Evolutionary conservation across 2,888 invertebrate species (phyloP).

Genomic region (Tenthredo livida): DNA sequence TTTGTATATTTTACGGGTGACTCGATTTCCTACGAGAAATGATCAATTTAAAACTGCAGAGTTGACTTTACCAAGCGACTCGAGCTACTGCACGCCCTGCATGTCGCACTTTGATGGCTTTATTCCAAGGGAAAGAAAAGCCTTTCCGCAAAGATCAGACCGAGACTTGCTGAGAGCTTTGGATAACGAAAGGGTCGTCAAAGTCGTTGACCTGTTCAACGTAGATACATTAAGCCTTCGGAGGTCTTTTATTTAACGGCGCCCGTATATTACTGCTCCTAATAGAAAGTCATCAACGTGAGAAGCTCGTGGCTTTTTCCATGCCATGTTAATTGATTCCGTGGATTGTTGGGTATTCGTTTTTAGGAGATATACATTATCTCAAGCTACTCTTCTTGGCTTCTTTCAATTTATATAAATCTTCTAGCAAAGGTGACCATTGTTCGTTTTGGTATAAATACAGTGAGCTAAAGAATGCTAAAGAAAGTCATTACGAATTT

Average conservation of each 20-base stretch:
- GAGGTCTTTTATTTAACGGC: constrained; percentile 10
- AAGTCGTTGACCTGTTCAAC: constrained; percentile 41
- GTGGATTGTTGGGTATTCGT: background rate
- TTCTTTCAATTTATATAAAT: background rate
- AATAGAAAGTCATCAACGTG: constrained; percentile 4
- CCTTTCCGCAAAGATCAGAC: constrained; percentile 46
- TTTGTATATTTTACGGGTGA: background rate
- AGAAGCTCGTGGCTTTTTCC: background rate
- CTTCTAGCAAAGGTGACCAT: background rate
- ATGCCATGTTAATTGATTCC: background rate
- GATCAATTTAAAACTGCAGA: background rate
- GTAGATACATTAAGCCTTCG: constrained; percentile 8
- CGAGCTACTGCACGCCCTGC: background rate
- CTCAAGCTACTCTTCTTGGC: background rate
- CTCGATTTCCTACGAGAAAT: background rate
- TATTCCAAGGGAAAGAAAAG: constrained; percentile 23
- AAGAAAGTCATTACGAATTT: constrained; percentile 25
- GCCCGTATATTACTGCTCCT: background rate
- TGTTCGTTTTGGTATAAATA: background rate
- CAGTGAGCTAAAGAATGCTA: constrained; percentile 1
- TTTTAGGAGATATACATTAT: background rate
- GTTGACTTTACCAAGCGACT: constrained; percentile 1
- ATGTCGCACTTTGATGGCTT: constrained; percentile 42
- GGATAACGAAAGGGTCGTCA: constrained; percentile 38
- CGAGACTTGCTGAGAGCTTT: constrained; percentile 44